Percentiles rank a stretch among this genome's conserved stretches.
phyloP scores from a whole-genome alignment of 2,888 invertebrate species.

The Lithophane socia region DNA sequence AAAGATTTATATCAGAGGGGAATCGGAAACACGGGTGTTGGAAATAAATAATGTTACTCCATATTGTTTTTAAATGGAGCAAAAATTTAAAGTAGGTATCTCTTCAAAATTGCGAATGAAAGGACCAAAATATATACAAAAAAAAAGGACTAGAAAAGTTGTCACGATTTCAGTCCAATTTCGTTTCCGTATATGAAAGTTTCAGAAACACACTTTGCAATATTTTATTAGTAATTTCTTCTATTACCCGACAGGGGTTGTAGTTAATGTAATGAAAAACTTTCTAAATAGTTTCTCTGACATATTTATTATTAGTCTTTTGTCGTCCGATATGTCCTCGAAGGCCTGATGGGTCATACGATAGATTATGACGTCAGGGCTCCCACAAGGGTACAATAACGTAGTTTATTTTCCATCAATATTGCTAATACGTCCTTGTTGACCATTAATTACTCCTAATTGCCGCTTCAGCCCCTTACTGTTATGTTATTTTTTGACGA shows the following conservation, averaged over 20 bases:
- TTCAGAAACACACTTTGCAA: background rate
- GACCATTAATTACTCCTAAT: slow-evolving; percentile 6
- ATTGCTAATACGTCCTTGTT: slow-evolving; percentile 37
- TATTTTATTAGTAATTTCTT: background rate
- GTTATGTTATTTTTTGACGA: background rate
- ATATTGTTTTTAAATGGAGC: background rate
- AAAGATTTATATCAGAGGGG: slow-evolving; percentile 59
- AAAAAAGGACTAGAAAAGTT: background rate
- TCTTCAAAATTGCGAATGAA: background rate
- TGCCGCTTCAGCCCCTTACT: background rate
- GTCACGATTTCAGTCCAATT: background rate
- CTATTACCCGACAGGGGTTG: slow-evolving; percentile 11
- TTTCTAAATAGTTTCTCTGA: slow-evolving; percentile 47
- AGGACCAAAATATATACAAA: slow-evolving; percentile 25
- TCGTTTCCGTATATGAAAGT: background rate
- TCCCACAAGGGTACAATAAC: slow-evolving; percentile 47
- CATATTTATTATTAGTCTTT: slow-evolving; percentile 34
- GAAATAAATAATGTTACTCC: background rate
- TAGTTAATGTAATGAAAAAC: slow-evolving; percentile 9
- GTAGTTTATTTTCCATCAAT: slow-evolving; percentile 51
- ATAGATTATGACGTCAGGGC: slow-evolving; percentile 46
- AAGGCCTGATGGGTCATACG: slow-evolving; percentile 27
- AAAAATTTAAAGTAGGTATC: background rate
- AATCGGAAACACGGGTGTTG: background rate
- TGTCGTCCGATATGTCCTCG: slow-evolving; percentile 48